These are phyloP conservation scores for Drosophila setifemur DNA, from an alignment of 1,140 invertebrate genomes.

Conservation along the genomic window DNA sequence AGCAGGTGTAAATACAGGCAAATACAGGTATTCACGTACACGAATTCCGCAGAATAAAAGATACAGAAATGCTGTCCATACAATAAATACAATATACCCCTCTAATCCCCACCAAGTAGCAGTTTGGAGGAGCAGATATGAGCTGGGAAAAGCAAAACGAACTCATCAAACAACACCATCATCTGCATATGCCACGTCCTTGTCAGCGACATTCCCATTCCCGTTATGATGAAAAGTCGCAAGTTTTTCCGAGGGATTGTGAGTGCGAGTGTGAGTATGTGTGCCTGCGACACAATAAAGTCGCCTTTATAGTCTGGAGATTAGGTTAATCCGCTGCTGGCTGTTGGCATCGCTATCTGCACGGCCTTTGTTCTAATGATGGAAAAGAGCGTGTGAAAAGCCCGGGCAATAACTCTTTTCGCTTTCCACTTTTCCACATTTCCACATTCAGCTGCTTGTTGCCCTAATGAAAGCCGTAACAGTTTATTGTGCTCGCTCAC, in stretches of 20 bases:
- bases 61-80: too few species aligned
- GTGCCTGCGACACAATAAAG: conserved; percentile 55
- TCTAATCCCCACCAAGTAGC: not conserved
- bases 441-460: conserved; percentile 34
- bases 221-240: conserved; percentile 70
- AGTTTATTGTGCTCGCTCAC: conserved; percentile 53
- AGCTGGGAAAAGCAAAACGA: conserved; percentile 46
- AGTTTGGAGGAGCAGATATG: not conserved
- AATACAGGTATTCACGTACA: too few species aligned
- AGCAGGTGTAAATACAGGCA: too few species aligned
- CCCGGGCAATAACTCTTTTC: conserved; percentile 68
- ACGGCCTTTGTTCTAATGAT: conserved; percentile 75
- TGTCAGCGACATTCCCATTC: conserved; percentile 33
- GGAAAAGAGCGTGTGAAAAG: conserved; percentile 72
- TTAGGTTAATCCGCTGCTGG: conserved; percentile 74
- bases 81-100: not conserved
- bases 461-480: conserved; percentile 73
- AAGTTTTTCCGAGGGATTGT: conserved; percentile 46
- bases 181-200: conserved; percentile 70
- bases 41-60: too few species aligned
- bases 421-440: conserved; percentile 25
- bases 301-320: conserved; percentile 74
- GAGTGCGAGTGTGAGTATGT: not conserved
- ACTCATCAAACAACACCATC: conserved; percentile 74
- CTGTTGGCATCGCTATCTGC: conserved; percentile 63